Percentiles rank a stretch among this genome's conserved stretches.
Conservation (phyloP, 2,113 vertebrate genomes). For the Dipodomys ordii region DNA sequence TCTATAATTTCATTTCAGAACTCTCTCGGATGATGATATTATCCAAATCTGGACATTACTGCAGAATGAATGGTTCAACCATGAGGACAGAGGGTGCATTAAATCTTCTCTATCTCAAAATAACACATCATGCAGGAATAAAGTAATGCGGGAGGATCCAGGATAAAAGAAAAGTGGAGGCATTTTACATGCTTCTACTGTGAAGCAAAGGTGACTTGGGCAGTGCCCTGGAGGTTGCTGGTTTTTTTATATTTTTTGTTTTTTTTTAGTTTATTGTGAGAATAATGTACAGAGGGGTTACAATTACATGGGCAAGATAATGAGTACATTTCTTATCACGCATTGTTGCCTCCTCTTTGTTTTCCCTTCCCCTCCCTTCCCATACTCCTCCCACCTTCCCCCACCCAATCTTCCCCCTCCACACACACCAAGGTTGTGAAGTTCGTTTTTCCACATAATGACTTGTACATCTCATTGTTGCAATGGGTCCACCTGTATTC, state of each 20-base stretch:
- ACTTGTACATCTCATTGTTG: no score
- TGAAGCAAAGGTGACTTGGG: background rate
- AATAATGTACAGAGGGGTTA: no score
- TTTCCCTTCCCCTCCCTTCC: no score
- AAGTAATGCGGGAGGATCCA: background rate
- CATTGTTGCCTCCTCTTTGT: no score
- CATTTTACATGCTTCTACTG: background rate
- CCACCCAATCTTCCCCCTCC: no score
- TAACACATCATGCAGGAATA: background rate
- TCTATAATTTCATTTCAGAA: slow-evolving; percentile 84
- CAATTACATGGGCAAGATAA: no score
- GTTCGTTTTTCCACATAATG: no score
- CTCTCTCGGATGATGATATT: slow-evolving; percentile 78
- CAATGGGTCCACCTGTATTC: no score
- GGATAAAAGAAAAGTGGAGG: background rate
- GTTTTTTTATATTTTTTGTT: background rate
- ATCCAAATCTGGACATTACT: slow-evolving; percentile 67
- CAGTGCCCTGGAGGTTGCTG: background rate
- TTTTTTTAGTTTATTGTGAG: no score
- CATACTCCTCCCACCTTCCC: no score
- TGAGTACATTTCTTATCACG: no score
- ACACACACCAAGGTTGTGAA: no score
- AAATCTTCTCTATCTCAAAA: slow-evolving; percentile 47
- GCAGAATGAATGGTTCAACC: slow-evolving; percentile 15
- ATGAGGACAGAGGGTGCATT: slow-evolving; percentile 20